phyloP scores from a whole-genome alignment of 1,140 invertebrate species.

The Trichomalopsis sarcophagae region DNA sequence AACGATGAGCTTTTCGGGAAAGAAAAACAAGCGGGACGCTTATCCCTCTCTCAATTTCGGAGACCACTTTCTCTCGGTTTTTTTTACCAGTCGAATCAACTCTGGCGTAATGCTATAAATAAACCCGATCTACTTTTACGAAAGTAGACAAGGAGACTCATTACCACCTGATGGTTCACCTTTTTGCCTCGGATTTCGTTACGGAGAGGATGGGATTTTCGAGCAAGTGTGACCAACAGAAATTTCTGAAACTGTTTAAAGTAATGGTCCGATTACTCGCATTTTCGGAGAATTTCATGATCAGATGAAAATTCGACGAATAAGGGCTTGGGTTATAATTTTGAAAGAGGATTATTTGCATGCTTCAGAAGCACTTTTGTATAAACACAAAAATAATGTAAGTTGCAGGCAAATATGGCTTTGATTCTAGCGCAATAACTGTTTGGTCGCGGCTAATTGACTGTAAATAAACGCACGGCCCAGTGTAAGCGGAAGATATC shows the following conservation, averaged over 20 bases:
- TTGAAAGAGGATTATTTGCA: too few relatives aligned
- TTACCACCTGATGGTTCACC: conserved; percentile 73
- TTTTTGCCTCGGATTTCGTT: conserved; percentile 57
- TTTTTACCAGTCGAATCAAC: conserved; percentile 46
- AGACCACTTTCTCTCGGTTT: neutral
- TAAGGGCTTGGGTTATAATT: too few relatives aligned
- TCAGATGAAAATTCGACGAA: too few relatives aligned
- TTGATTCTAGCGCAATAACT: too few relatives aligned
- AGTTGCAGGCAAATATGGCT: too few relatives aligned
- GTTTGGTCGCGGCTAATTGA: neutral
- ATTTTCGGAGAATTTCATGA: too few relatives aligned
- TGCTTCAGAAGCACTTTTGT: too few relatives aligned
- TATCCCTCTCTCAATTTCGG: conserved; percentile 3
- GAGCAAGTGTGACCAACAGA: too few relatives aligned
- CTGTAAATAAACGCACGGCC: neutral
- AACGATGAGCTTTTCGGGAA: neutral
- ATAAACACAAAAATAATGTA: too few relatives aligned
- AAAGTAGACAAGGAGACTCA: conserved; percentile 67
- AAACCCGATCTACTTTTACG: conserved; percentile 57
- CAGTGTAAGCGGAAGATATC: neutral
- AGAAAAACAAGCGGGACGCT: conserved; percentile 12
- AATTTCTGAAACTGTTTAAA: too few relatives aligned
- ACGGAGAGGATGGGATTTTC: too few relatives aligned
- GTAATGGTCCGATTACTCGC: too few relatives aligned
- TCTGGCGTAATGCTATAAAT: conserved; percentile 66